Evolutionary conservation across 2,797 vertebrate species (phyloP), one percentile per base, ranked within the genome.

Genomic region (Danio albolineatus): DNA sequence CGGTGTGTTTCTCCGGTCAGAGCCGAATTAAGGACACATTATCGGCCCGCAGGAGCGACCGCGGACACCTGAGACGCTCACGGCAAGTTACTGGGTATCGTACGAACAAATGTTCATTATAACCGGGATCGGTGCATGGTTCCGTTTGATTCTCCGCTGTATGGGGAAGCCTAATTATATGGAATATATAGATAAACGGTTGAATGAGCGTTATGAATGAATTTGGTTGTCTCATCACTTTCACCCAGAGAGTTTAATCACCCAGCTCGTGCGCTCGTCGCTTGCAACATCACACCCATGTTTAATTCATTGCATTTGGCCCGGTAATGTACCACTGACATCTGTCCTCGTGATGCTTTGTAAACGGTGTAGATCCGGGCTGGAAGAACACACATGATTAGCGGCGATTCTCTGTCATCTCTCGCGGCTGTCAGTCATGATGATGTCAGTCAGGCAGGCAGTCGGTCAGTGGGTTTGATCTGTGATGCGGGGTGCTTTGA

Each of bases 191-290:
- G 43, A 6, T 10, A 1, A 46, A 56, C 14, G 49, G 8, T 10
- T 56, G 7, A 6, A 10, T 66, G 39, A 38, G 61, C 38, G 66
- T 7, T 7, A 13, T 60, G 36, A 67, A 36, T 51, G 36, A 28
- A 48, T 73, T 16, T 36, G 79, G 41, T 17, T 73, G 75, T 46
- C 67, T 62, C 46, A 6, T 78, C 59, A 76, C 72, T 73, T 62
- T 60, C 5, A 66, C 21, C 14, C 17, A n/a, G 60, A 73, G 54
- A 73, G 61, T 81, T 53, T 82, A 76, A 71, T 36, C 57, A 76
- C 74, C 46, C 46, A 28, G 78, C 54, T 60, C 54, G 17, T 43
- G 17, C 36, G 16, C 14, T 57, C 41, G 19, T 21, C 28, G 65
- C 51, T 41, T 73, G n/a, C 21, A 12, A 38, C 46, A 75, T 14